Evolutionary conservation across 2,113 vertebrate species (phyloP).

Genomic region (Zapornia atra): DNA sequence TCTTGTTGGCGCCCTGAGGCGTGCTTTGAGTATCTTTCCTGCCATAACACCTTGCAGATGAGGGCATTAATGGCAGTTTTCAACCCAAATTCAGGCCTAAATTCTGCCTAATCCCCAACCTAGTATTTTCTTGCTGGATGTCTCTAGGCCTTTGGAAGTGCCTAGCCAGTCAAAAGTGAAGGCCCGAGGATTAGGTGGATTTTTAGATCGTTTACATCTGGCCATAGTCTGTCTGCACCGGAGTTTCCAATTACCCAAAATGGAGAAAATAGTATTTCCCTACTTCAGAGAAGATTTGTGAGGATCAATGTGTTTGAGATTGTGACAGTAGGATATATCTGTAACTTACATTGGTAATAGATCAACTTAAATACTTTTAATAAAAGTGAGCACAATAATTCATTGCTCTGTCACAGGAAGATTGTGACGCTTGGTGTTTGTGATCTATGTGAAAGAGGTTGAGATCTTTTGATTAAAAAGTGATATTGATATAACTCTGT

Average conservation of each 20-base stretch:
- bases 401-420: not conserved
- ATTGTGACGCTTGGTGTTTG: not conserved
- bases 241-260: conserved; percentile 15
- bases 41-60: no score
- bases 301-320: conserved; percentile 13
- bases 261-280: not conserved
- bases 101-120: not conserved
- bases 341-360: conserved; percentile 31
- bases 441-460: conserved; percentile 35
- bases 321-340: conserved; percentile 14
- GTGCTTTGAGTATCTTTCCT: not conserved
- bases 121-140: not conserved
- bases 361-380: conserved; percentile 48
- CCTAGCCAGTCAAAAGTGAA: not conserved
- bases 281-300: conserved; percentile 29
- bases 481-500: not conserved
- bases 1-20: not conserved
- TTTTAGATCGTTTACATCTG: conserved; percentile 8
- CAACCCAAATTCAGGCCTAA: not conserved
- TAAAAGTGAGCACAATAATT: conserved; percentile 25
- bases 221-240: accelerated
- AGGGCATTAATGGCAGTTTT: not conserved
- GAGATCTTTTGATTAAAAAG: conserved; percentile 55
- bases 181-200: not conserved
- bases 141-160: not conserved